phyloP scores from a whole-genome alignment of 2,888 invertebrate genomes.

The Cephus runcator region DNA sequence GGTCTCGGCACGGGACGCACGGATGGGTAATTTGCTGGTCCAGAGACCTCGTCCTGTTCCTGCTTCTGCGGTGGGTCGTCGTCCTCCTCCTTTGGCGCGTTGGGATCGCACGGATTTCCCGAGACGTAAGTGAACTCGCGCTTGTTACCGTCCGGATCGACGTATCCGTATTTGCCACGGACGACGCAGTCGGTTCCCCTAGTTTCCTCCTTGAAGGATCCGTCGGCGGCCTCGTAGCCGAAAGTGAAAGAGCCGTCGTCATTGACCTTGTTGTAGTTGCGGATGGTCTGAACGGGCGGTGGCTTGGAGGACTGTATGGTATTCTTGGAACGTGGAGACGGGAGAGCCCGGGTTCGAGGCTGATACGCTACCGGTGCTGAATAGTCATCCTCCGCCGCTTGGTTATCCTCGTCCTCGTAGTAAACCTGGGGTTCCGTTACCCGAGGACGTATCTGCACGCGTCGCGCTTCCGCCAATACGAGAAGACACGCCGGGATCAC shows the following conservation, averaged over 20 bases:
- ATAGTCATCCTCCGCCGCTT: slow-evolving; percentile 50
- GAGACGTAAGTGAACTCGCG: slow-evolving; percentile 88
- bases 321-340: slow-evolving; percentile 69
- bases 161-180: slow-evolving; percentile 87
- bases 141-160: slow-evolving; percentile 88
- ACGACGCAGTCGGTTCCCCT: slow-evolving; percentile 88
- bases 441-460: slow-evolving; percentile 67
- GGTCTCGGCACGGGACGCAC: slow-evolving; percentile 65
- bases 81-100: slow-evolving; percentile 79
- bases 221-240: slow-evolving; percentile 87
- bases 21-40: slow-evolving; percentile 74
- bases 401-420: slow-evolving; percentile 64
- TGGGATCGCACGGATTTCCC: slow-evolving; percentile 87
- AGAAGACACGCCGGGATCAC: slow-evolving; percentile 55
- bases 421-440: slow-evolving; percentile 62
- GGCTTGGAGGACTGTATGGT: slow-evolving; percentile 69
- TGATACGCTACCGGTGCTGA: slow-evolving; percentile 51
- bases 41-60: slow-evolving; percentile 68
- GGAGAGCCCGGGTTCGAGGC: slow-evolving; percentile 59
- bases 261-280: slow-evolving; percentile 85
- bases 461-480: slow-evolving; percentile 62
- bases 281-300: slow-evolving; percentile 83
- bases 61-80: slow-evolving; percentile 66
- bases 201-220: slow-evolving; percentile 88
- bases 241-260: slow-evolving; percentile 88